Evolutionary conservation across 2,888 invertebrate species (phyloP).

Genomic region (Diarsia rubi): DNA sequence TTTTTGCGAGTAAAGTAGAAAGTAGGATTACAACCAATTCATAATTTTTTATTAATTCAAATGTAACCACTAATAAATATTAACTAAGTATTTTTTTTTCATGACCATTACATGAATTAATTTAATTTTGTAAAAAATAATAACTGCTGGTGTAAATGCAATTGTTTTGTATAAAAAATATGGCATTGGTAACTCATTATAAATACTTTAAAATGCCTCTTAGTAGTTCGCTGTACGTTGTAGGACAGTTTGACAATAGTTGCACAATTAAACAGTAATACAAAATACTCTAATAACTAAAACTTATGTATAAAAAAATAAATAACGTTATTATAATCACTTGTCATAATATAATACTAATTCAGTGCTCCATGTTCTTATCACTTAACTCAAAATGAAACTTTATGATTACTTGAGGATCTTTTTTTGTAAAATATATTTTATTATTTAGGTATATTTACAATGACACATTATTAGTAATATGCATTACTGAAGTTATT

Average conservation of each 20-base stretch:
- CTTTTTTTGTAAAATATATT: constrained; percentile 18
- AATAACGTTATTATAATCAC: constrained; percentile 87
- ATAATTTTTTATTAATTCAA: constrained; percentile 66
- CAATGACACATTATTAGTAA: constrained; percentile 13
- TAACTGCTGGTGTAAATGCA: constrained; percentile 67
- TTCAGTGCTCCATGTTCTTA: constrained; percentile 57
- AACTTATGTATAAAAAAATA: constrained; percentile 83
- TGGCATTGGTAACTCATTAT: constrained; percentile 73
- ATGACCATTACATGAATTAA: constrained; percentile 43
- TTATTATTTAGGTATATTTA: constrained; percentile 26
- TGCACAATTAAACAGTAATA: constrained; percentile 60
- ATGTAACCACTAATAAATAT: constrained; percentile 64
- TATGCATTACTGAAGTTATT: background rate
- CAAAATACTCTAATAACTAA: constrained; percentile 71
- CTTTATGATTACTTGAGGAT: constrained; percentile 48
- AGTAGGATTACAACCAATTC: constrained; percentile 60
- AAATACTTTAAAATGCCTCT: constrained; percentile 67
- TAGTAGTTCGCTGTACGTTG: constrained; percentile 58
- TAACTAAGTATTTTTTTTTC: constrained; percentile 52
- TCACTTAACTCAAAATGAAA: constrained; percentile 58
- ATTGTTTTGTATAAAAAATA: constrained; percentile 66
- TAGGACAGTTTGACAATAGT: constrained; percentile 62
- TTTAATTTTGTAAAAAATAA: constrained; percentile 54
- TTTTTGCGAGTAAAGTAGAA: constrained; percentile 55
- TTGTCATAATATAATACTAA: constrained; percentile 78